A percentile compares a stretch with the other conserved stretches of the same genome.
These are phyloP conservation scores for Saturnia pavonia DNA, from an alignment of 2,888 invertebrate genomes.

Conservation along the genomic window DNA sequence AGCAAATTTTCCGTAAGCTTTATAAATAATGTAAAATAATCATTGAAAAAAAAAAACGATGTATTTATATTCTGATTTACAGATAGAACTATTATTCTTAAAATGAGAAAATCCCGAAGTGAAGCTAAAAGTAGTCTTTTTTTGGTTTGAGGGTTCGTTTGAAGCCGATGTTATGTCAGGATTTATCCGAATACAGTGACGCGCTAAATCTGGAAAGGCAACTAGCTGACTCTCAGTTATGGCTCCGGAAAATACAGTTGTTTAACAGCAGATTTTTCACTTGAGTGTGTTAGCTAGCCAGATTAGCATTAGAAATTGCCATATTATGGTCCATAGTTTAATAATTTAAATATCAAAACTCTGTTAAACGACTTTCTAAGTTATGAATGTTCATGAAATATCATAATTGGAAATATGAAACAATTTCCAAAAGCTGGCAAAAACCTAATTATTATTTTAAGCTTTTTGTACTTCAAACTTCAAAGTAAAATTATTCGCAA, in stretches of 20 bases:
- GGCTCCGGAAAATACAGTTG: neutral
- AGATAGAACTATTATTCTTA: no score
- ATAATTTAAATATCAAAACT: neutral
- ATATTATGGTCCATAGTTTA: neutral
- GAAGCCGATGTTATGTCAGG: neutral
- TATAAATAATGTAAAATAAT: no score
- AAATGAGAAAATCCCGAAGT: no score
- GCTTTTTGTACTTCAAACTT: neutral
- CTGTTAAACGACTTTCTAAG: neutral
- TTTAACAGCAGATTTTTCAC: neutral
- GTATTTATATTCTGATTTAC: no score
- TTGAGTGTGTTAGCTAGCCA: neutral
- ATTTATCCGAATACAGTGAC: neutral
- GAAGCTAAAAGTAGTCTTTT: no score
- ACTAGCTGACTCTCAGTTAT: neutral
- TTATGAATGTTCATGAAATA: neutral
- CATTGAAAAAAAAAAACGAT: no score
- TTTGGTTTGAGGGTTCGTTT: no score
- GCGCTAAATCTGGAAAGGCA: neutral
- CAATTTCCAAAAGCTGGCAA: neutral
- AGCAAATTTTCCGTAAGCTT: no score
- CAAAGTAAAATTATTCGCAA: slow-evolving; percentile 17
- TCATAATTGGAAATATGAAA: neutral
- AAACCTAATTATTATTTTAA: slow-evolving; percentile 7
- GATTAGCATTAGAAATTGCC: neutral